These are phyloP conservation scores for Eudasyphora cyanicolor DNA, from an alignment of 2,888 invertebrate species.

Conservation along the genomic window DNA sequence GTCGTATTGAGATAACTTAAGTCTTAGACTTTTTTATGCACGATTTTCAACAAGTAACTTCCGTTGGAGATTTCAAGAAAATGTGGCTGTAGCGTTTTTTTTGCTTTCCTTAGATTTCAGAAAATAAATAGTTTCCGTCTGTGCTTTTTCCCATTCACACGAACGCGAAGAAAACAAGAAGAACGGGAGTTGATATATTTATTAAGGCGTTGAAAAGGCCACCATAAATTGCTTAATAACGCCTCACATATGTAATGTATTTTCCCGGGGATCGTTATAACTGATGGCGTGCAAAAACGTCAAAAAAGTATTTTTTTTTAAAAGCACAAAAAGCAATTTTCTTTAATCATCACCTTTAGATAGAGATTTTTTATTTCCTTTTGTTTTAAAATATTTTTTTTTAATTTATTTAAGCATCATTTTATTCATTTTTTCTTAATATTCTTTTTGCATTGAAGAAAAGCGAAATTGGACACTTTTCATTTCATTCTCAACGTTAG, in stretches of 20 bases:
- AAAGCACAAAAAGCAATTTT: slow-evolving; percentile 7
- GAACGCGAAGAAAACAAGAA: slow-evolving; percentile 6
- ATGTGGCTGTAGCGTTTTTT: slow-evolving; percentile 13
- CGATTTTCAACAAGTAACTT: slow-evolving; percentile 63
- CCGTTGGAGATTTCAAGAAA: slow-evolving; percentile 54
- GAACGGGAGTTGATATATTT: neutral
- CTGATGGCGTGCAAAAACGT: slow-evolving; percentile 53
- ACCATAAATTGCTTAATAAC: slow-evolving; percentile 31
- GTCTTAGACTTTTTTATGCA: slow-evolving; percentile 26
- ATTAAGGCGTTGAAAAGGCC: slow-evolving; percentile 6
- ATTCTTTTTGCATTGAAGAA: neutral
- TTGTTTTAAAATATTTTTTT: neutral
- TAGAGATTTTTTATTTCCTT: neutral
- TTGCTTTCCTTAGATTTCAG: slow-evolving; percentile 32
- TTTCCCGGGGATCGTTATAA: slow-evolving; percentile 16
- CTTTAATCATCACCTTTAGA: neutral
- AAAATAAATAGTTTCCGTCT: slow-evolving; percentile 66
- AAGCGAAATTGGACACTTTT: slow-evolving; percentile 25
- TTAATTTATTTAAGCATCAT: neutral
- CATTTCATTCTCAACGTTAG: slow-evolving; percentile 11
- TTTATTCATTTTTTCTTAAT: neutral
- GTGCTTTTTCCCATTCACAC: neutral
- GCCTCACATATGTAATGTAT: neutral
- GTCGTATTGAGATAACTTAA: neutral
- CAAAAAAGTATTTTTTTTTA: slow-evolving; percentile 42